A percentile compares a stretch with the other conserved stretches of the same genome.
phyloP scores from a whole-genome alignment of 2,113 vertebrate genomes.

The Muntiacus muntjak region DNA sequence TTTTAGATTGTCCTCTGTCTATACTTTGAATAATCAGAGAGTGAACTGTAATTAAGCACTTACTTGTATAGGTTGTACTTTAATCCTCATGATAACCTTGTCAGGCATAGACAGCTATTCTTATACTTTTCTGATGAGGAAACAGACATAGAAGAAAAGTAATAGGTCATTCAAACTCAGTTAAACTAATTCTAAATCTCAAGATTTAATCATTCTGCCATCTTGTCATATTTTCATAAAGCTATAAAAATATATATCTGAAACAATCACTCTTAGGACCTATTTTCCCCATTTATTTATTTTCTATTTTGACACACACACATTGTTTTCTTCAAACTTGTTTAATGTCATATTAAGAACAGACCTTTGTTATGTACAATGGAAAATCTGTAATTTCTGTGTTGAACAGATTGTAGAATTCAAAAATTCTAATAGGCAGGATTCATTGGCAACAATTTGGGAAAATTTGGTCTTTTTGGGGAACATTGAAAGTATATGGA shows the following conservation, averaged over 20 bases:
- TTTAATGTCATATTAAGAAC: not conserved
- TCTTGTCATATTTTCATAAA: not conserved
- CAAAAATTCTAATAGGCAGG: too few relatives aligned
- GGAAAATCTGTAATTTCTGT: not conserved
- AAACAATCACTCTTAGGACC: not conserved
- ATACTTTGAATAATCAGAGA: not conserved
- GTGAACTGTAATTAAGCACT: not conserved
- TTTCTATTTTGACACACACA: not conserved
- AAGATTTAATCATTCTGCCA: not conserved
- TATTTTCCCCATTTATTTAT: not conserved
- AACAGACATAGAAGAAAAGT: not conserved
- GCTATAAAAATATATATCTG: not conserved
- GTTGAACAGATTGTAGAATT: too few relatives aligned
- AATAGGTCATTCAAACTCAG: not conserved
- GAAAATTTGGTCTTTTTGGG: too few relatives aligned
- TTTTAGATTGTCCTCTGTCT: not conserved
- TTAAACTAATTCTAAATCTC: not conserved
- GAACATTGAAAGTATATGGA: too few relatives aligned
- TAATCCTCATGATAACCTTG: not conserved
- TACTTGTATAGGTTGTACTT: not conserved
- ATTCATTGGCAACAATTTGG: too few relatives aligned
- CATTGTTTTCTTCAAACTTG: not conserved
- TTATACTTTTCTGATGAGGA: not conserved
- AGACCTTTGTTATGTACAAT: not conserved
- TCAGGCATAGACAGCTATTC: not conserved